phyloP scores from a whole-genome alignment of 1,140 invertebrate genomes.

The Leptinotarsa undecemlineata region DNA sequence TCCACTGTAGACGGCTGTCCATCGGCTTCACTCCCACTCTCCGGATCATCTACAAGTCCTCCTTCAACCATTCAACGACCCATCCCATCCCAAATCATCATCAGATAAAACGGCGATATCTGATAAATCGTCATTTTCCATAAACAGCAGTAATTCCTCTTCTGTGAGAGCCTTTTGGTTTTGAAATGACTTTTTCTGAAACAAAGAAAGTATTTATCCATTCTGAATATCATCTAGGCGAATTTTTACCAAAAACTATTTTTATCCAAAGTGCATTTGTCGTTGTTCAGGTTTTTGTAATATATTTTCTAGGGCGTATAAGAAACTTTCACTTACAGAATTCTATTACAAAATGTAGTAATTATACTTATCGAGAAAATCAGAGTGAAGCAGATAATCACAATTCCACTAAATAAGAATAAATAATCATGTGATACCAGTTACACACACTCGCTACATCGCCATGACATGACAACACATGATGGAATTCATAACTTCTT shows the following conservation, averaged over 20 bases:
- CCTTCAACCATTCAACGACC: background rate
- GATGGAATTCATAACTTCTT: background rate
- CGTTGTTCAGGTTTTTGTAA: no score
- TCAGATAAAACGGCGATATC: background rate
- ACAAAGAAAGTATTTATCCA: background rate
- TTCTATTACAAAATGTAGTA: background rate
- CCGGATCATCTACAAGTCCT: background rate
- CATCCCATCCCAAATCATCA: background rate
- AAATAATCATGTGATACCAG: background rate
- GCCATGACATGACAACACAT: background rate
- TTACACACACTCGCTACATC: background rate
- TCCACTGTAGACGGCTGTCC: background rate
- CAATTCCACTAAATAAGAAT: background rate
- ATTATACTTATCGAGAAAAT: background rate
- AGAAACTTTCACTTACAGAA: background rate
- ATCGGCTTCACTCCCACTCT: background rate
- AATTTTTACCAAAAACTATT: background rate
- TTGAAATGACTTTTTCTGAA: background rate
- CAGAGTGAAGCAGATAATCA: background rate
- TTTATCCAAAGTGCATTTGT: no score
- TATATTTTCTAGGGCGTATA: no score
- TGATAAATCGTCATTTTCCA: slow-evolving; percentile 1
- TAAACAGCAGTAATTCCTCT: background rate
- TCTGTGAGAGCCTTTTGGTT: background rate
- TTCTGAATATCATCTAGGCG: background rate